Conservation (phyloP, 2,113 vertebrate genomes). For the Chascanopsetta lugubris region DNA sequence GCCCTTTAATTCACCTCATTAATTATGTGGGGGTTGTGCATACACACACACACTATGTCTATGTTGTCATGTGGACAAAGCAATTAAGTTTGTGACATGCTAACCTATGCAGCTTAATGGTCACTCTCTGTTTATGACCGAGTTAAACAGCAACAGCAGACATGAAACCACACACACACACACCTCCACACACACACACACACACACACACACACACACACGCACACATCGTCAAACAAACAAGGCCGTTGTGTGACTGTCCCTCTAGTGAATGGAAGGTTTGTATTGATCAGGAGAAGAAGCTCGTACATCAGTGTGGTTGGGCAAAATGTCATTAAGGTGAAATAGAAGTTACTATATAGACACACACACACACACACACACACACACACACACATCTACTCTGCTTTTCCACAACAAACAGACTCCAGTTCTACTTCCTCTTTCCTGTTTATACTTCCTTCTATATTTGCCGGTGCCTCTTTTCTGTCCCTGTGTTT, state of each 20-base stretch:
- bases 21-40: not conserved
- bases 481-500: not conserved
- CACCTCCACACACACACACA: conserved; percentile 10
- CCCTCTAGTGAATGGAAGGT: conserved; percentile 56
- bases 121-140: conserved; percentile 48
- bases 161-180: not conserved
- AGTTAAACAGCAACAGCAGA: conserved; percentile 35
- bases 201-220: conserved; percentile 12
- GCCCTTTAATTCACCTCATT: conserved; percentile 30
- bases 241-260: conserved; percentile 63
- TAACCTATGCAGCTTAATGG: conserved; percentile 61
- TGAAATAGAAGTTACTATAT: conserved; percentile 35
- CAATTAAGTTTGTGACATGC: conserved; percentile 58
- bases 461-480: not conserved
- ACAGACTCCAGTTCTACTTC: not conserved
- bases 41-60: conserved; percentile 24
- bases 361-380: conserved; percentile 22
- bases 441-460: conserved; percentile 1
- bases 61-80: conserved; percentile 36
- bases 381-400: too few relatives aligned
- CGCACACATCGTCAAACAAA: conserved; percentile 53
- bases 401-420: conserved; percentile 12
- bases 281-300: conserved; percentile 65
- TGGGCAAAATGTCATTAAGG: conserved; percentile 66
- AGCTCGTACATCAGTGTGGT: conserved; percentile 67